Base-by-base conservation (phyloP, 1,140 invertebrate genomes). In the Chrysoperla carnea region DNA sequence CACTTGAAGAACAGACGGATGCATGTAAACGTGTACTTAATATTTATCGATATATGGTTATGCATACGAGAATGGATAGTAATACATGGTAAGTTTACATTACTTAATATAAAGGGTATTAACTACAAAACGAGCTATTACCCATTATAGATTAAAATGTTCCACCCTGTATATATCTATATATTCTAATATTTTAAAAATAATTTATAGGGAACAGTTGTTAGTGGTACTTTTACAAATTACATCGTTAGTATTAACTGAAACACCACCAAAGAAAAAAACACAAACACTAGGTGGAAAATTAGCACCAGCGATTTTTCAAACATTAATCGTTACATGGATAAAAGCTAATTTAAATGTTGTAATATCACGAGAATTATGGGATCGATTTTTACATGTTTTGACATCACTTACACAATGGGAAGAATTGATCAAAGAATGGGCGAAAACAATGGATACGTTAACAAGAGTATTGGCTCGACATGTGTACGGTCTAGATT, bases 401-500 rank as follows among this genome's bases (percentile, higher is more conserved):
- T 65, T 97, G 3, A 84, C 84, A 1, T 81, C 84, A 8, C 67
- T 97, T 1, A 95, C 90, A 1, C 81, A 84, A 48, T 96, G 91
- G 81, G 87, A 95, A 57, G 91, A 96, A 59, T 68, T 98, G 1
- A 88, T 98, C 47, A 83, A 80, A 46, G 91, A 98, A 60, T 97
- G 92, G 92, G 85, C 86, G 39, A 96, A 95, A 85, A 96, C 92
- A 13, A 80, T 97, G 73, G 90, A 95, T 55, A 95, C 90, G 0
- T 60, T 96, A 47, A 96, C 91, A 0, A 69, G 89, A 50, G 89
- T 96, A 15, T 66, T 96, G 29, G 90, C 90, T 0, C 73, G 85
- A 28, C 88, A 94, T 55, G 89, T 96, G 15, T 97, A 96, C 54
- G 81, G 82, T 48, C 67, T 97, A 45, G 91, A 96, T 66, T 62